These are phyloP conservation scores for Litocranius walleri DNA, from an alignment of 2,113 vertebrate species.

Conservation along the genomic window DNA sequence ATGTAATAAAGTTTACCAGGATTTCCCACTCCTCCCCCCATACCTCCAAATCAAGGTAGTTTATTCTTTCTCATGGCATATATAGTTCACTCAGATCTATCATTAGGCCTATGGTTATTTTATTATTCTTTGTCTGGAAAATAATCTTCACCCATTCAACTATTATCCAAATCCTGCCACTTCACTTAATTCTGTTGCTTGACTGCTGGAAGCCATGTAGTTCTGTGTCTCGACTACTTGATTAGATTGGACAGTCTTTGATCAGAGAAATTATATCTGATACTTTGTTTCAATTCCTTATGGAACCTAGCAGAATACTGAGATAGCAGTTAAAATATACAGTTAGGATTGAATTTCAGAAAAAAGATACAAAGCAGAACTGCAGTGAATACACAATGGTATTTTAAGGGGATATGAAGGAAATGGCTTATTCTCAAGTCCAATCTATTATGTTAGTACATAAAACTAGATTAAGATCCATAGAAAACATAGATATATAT, in stretches of 20 bases:
- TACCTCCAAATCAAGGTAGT: background rate
- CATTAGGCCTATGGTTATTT: background rate
- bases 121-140: constrained; percentile 11
- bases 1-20: background rate
- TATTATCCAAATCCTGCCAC: background rate
- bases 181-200: background rate
- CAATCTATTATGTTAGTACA: background rate
- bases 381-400: background rate
- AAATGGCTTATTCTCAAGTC: background rate
- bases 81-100: background rate
- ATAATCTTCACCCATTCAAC: background rate
- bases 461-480: background rate
- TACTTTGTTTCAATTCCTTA: background rate
- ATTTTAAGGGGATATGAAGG: background rate
- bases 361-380: background rate
- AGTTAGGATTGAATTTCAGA: background rate
- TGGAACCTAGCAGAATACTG: background rate
- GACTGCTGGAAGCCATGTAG: background rate
- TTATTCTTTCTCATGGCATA: background rate
- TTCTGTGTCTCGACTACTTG: background rate
- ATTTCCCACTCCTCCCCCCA: background rate
- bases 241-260: background rate
- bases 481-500: background rate
- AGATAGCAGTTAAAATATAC: background rate
- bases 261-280: background rate